A percentile compares a stretch with the other conserved stretches of the same genome.
Conservation (phyloP, 2,113 vertebrate species). For the Glareola pratincola region DNA sequence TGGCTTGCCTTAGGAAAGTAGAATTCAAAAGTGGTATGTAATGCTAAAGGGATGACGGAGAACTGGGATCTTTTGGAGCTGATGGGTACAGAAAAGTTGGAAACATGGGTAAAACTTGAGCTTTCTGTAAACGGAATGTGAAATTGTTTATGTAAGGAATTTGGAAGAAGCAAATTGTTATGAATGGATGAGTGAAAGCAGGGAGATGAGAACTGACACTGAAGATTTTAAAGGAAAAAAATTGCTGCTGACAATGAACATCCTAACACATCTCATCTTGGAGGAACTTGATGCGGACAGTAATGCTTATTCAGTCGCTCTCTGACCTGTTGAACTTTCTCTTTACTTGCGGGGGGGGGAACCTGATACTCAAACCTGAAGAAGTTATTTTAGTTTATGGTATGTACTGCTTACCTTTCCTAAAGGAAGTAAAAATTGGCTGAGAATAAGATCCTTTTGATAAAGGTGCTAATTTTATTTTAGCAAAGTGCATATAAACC, state of each 20-base stretch:
- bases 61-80: background rate
- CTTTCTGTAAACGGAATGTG: background rate
- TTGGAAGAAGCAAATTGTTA: background rate
- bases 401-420: background rate
- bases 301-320: background rate
- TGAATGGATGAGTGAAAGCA: background rate
- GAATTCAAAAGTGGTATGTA: background rate
- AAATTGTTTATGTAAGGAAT: background rate
- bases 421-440: background rate
- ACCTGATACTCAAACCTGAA: background rate
- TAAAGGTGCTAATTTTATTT: background rate
- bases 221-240: background rate
- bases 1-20: background rate
- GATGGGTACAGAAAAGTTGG: background rate
- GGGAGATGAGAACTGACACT: background rate
- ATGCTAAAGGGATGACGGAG: background rate
- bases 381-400: background rate
- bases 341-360: background rate
- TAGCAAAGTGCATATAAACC: background rate
- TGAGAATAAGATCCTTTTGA: background rate
- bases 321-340: slow-evolving; percentile 2
- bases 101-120: background rate
- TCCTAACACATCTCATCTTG: background rate
- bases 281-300: fast-evolving
- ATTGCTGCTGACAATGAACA: background rate